Base-by-base conservation (phyloP, 2,797 vertebrate genomes). In the Brotula barbata region DNA sequence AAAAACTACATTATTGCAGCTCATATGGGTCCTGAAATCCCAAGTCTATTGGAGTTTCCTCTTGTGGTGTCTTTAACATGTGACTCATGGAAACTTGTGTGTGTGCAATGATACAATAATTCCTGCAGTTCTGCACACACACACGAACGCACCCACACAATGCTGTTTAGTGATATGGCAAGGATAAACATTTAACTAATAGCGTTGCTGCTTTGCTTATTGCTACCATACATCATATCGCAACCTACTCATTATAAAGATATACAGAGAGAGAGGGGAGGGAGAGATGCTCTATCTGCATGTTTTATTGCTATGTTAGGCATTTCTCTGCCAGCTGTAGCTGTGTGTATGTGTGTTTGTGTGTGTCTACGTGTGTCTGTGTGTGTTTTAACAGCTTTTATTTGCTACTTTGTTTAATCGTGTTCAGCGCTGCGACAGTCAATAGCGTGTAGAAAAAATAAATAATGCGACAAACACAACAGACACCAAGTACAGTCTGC, bases 291-390 rank as follows among this genome's bases (percentile, higher is more conserved):
- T 71, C 63, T 66, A 85, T 89, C 84, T 88, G 85, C 80, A 88
- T 86, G 61, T 80, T 85, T 84, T 87, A 85, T 81, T 85, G 83
- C 86, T 74, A 62, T 47, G 59, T 83, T 88, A 85, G 89, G 87
- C 88, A 87, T 46, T 83, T 82, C 66, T 72, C 68, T 48, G 39
- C 68, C 66, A 74, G 71, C 68, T 73, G 65, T 64, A 50, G 31
- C 50, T 66, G 25, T 25, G 25, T 33, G 2, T 53, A 23, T 25
- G 23, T 50, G 31, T 31, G 37, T 46, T 48, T 54, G 51, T 49
- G 49, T 16, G 13, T 63, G 57, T 46, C 4, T 28, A 8, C 8
- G 25, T 28, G 25, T 28, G n/a, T 25, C 7, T 1, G 51, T 45
- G 42, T 49, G 46, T 33, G 46, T 43, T 59, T 55, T 49, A 52